Evolutionary conservation across 2,797 vertebrate species (phyloP).

Genomic region (Rachycentron canadum): DNA sequence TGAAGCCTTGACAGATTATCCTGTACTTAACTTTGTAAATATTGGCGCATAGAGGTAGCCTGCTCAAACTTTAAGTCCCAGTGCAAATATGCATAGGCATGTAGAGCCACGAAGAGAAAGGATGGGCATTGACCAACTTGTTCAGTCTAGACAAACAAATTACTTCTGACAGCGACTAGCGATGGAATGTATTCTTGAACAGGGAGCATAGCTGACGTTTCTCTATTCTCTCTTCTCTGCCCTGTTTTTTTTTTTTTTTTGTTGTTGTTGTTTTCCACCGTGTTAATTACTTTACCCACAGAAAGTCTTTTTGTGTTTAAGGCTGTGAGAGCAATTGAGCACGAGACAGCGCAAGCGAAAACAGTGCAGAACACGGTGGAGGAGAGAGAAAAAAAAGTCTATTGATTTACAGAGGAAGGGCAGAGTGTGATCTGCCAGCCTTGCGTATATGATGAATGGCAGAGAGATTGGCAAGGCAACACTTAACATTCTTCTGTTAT

Average conservation of each 20-base stretch:
- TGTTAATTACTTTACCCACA: constrained; percentile 69
- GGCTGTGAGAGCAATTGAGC: constrained; percentile 59
- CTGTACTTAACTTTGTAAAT: constrained; percentile 17
- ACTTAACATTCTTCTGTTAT: constrained; percentile 68
- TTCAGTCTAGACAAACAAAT: constrained; percentile 79
- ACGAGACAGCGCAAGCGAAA: constrained; percentile 38
- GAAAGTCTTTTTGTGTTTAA: constrained; percentile 66
- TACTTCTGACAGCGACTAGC: constrained; percentile 68
- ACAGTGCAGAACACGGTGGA: constrained; percentile 44
- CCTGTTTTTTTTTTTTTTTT: constrained; percentile 11
- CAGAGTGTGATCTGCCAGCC: constrained; percentile 73
- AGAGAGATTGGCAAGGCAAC: constrained; percentile 73
- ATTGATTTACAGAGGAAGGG: constrained; percentile 81
- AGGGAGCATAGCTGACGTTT: constrained; percentile 46
- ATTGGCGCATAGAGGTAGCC: constrained; percentile 39
- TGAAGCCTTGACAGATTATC: constrained; percentile 1
- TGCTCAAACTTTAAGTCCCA: constrained; percentile 31
- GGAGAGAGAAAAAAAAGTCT: constrained; percentile 35
- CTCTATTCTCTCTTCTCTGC: constrained; percentile 30
- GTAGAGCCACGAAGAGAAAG: constrained; percentile 41
- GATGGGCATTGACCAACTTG: constrained; percentile 61
- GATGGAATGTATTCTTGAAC: constrained; percentile 64
- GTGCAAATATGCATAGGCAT: constrained; percentile 63
- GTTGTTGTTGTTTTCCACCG: constrained; percentile 40
- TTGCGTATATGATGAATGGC: constrained; percentile 83